Base-by-base conservation (phyloP, 2,797 vertebrate species). In the Telmatherina bonti region DNA sequence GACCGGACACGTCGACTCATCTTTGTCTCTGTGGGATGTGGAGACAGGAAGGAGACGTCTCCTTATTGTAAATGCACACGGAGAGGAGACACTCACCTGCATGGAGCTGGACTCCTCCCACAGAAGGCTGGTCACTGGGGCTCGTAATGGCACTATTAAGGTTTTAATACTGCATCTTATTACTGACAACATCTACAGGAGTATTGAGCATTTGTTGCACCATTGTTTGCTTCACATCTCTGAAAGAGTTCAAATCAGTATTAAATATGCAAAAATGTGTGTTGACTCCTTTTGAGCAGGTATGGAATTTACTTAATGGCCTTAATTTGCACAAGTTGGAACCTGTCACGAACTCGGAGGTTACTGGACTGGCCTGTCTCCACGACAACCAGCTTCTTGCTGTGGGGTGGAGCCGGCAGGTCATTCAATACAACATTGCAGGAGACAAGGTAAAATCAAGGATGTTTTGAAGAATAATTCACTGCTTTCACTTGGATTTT, bases 281-380 rank as follows among this genome's bases (percentile, higher is more conserved):
- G 4, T 6, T 58, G 18, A 29, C 31, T 22, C 5, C 7, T 70
- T 52, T 27, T 2, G 29, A 63, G 3, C 72, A 95, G 93, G 90
- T 95, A 62, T 95, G 94, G 93, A 92, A 91, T 78, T 67, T 93
- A 64, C 81, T 92, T 4, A 95, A 90, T 7, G 92, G 93, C 22
- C 92, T 92, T 12, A 94, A 91, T 76, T 76, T 94, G 66, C 93
- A 94, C 82, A 94, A 93, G 36, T 76, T 95, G 72, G 89, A 95
- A 80, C 82, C 92, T 0, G 61, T 91, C 56, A 88, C 83, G 24
- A 47, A 83, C 52, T 83, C 89, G 18, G 89, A 93, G 45, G 91
- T 95, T 75, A 93, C 90, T 0, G 89, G 86, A 13, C 55, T 94
- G 55, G 78, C 86, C 57, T 91, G 91, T 84, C 84, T 92, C 65